A percentile compares a stretch with the other conserved stretches of the same genome.
These are phyloP conservation scores for Spodoptera picta DNA, from an alignment of 2,888 invertebrate genomes.

Conservation along the genomic window DNA sequence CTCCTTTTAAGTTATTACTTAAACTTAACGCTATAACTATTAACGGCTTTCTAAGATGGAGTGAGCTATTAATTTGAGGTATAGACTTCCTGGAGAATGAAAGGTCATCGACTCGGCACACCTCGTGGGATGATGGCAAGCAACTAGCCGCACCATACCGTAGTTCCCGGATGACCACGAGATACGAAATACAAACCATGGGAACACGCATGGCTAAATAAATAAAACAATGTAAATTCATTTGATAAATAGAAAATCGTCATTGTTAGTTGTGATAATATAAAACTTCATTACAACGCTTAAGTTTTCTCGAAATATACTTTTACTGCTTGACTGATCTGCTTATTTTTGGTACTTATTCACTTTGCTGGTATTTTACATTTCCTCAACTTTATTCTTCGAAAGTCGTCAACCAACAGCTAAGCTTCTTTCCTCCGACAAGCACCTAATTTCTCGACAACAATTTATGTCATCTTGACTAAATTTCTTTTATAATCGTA, in stretches of 20 bases:
- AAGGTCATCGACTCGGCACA: constrained; percentile 76
- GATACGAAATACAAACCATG: constrained; percentile 56
- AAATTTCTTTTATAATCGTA: constrained; percentile 26
- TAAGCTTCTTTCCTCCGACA: constrained; percentile 16
- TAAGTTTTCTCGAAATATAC: too few relatives aligned
- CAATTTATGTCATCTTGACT: constrained; percentile 8
- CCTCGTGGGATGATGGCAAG: constrained; percentile 79
- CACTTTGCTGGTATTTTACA: background rate
- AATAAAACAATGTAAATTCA: constrained; percentile 16
- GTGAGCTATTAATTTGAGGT: constrained; percentile 78
- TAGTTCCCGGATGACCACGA: constrained; percentile 66
- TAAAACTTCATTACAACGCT: too few relatives aligned
- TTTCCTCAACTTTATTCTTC: constrained; percentile 3
- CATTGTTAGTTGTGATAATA: too few relatives aligned
- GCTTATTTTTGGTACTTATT: background rate
- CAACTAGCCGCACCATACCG: constrained; percentile 63
- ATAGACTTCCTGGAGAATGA: constrained; percentile 74
- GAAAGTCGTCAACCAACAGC: constrained; percentile 1
- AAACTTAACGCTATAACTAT: constrained; percentile 47
- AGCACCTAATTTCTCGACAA: constrained; percentile 6
- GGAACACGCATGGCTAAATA: constrained; percentile 46
- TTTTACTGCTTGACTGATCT: too few relatives aligned
- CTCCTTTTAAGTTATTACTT: constrained; percentile 25
- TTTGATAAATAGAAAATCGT: constrained; percentile 8
- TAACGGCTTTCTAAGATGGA: constrained; percentile 59